Evolutionary conservation across 1,140 invertebrate genomes (phyloP).

Genomic region (Calosoma granatense): DNA sequence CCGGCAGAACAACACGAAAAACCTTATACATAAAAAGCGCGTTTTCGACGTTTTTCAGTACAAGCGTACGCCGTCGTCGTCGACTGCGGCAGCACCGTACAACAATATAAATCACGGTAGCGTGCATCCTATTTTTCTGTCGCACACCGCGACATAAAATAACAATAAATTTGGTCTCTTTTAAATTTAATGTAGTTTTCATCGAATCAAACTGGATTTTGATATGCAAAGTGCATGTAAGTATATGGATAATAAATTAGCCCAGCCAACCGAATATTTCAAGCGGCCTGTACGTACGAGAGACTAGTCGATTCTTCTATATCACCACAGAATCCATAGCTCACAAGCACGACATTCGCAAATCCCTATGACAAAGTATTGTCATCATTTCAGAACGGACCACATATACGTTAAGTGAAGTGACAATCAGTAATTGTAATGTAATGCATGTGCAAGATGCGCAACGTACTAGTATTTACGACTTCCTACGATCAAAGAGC

Average conservation of each 20-base stretch:
- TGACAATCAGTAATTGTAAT: too few species aligned
- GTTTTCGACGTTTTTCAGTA: background rate
- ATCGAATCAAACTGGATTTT: conserved; percentile 9
- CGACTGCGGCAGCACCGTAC: background rate
- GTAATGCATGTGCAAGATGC: too few species aligned
- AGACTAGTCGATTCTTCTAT: too few species aligned
- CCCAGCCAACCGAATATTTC: conserved; percentile 3
- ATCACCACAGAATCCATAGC: too few species aligned
- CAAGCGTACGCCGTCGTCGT: background rate
- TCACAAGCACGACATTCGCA: too few species aligned
- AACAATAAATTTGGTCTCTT: conserved; percentile 4
- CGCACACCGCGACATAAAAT: background rate
- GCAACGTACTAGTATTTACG: too few species aligned
- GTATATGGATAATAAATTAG: conserved; percentile 8
- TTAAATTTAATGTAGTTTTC: conserved; percentile 9
- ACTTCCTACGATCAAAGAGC: too few species aligned
- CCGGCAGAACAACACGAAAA: background rate
- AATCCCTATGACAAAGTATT: too few species aligned
- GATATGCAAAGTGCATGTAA: conserved; percentile 9
- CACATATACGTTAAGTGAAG: too few species aligned
- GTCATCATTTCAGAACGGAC: too few species aligned
- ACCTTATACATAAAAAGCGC: background rate
- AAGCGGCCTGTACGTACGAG: background rate
- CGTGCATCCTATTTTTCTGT: conserved; percentile 6
- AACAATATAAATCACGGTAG: conserved; percentile 3